Evolutionary conservation across 2,888 invertebrate genomes (phyloP).

Genomic region (Frankliniella fusca): DNA sequence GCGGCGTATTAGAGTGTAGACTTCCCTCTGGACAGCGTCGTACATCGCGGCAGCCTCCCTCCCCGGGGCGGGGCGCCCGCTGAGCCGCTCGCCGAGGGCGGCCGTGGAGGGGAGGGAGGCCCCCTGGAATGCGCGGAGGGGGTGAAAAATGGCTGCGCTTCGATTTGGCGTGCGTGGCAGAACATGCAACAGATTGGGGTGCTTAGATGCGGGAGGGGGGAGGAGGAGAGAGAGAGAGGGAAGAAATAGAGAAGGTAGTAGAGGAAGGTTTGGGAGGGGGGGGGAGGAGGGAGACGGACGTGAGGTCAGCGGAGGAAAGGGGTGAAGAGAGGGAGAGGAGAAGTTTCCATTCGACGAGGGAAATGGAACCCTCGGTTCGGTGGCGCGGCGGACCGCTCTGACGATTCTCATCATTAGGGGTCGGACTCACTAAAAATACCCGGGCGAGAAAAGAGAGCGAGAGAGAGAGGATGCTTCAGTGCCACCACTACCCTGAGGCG

Average conservation of each 20-base stretch:
- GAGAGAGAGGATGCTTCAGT: too few relatives aligned
- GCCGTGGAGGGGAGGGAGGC: neutral
- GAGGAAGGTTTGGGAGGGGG: neutral
- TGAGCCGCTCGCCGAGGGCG: neutral
- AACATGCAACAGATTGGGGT: constrained; percentile 10
- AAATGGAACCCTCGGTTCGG: too few relatives aligned
- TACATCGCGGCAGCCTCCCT: neutral
- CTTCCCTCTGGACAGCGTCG: too few relatives aligned
- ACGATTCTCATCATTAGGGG: too few relatives aligned
- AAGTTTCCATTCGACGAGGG: neutral
- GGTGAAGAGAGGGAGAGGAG: neutral
- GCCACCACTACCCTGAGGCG: too few relatives aligned
- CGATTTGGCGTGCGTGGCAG: neutral
- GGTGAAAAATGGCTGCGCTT: constrained; percentile 1
- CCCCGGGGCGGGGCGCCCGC: neutral
- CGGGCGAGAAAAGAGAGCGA: too few relatives aligned
- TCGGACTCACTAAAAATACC: too few relatives aligned
- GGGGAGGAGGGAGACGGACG: neutral
- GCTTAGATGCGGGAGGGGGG: neutral
- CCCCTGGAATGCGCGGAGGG: neutral
- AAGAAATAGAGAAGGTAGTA: too few relatives aligned
- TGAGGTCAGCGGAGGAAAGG: neutral
- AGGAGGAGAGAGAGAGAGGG: neutral
- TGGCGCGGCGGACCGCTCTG: too few relatives aligned
- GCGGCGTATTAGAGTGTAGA: too few relatives aligned